phyloP scores from a whole-genome alignment of 2,888 invertebrate species.

The Eupithecia dodoneata region DNA sequence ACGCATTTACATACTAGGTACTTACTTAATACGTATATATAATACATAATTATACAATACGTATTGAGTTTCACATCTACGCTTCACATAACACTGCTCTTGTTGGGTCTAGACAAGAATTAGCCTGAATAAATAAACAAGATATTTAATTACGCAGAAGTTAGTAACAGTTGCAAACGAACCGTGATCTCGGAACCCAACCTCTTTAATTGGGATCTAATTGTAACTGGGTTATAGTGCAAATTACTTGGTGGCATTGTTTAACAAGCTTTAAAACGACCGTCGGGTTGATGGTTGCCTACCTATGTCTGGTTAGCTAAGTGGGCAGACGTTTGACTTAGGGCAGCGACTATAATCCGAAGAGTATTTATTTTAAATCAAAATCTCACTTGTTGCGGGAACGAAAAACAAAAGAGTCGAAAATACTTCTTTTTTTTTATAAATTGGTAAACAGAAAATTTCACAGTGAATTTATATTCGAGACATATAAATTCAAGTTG shows the following conservation, averaged over 20 bases:
- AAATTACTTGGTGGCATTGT: slow-evolving; percentile 34
- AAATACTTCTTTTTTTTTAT: neutral
- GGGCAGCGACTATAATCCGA: neutral
- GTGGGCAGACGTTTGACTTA: neutral
- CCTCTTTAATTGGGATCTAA: slow-evolving; percentile 35
- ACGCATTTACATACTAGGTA: too few relatives aligned
- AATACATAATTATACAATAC: neutral
- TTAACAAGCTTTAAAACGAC: slow-evolving; percentile 28
- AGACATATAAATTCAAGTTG: too few relatives aligned
- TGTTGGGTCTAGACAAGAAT: slow-evolving; percentile 33
- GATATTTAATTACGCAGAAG: slow-evolving; percentile 36
- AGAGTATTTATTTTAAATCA: neutral
- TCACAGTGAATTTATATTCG: too few relatives aligned
- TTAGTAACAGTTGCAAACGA: slow-evolving; percentile 32
- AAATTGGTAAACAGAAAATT: too few relatives aligned
- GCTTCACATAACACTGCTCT: neutral
- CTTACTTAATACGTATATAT: too few relatives aligned
- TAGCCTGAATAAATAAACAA: slow-evolving; percentile 36
- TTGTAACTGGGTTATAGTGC: slow-evolving; percentile 35
- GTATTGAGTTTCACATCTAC: slow-evolving; percentile 10
- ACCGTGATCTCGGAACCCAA: slow-evolving; percentile 30
- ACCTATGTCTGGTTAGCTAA: slow-evolving; percentile 6
- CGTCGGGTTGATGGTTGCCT: neutral
- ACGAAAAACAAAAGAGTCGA: neutral
- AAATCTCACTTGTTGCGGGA: neutral